Evolutionary conservation across 2,888 invertebrate genomes (phyloP).

Genomic region (Pristionchus entomophagus): DNA sequence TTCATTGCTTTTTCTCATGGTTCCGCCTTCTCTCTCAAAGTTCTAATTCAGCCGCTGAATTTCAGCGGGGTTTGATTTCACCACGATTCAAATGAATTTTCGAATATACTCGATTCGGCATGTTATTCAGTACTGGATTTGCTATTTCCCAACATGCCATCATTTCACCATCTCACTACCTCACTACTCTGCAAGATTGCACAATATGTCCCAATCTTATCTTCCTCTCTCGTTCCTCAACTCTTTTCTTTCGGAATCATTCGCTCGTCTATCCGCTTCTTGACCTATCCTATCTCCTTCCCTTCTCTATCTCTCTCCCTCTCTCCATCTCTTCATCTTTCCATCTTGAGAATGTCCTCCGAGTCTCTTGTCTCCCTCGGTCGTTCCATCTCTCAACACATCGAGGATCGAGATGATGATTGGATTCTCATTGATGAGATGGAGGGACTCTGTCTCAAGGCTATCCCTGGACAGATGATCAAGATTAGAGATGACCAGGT

Average conservation of each 20-base stretch:
- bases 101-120: too few species aligned
- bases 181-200: background rate
- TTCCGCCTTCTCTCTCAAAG: background rate
- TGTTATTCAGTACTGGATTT: background rate
- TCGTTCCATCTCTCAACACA: background rate
- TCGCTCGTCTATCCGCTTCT: background rate
- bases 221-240: background rate
- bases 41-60: background rate
- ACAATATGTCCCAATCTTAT: slow-evolving; percentile 1
- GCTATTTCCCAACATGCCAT: background rate
- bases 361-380: slow-evolving; percentile 19
- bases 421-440: slow-evolving; percentile 39
- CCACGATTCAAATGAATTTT: background rate
- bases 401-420: slow-evolving; percentile 38
- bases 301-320: background rate
- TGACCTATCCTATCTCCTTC: background rate
- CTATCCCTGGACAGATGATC: slow-evolving; percentile 61
- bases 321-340: background rate
- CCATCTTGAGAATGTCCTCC: slow-evolving; percentile 28
- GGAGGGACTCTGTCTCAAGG: slow-evolving; percentile 34
- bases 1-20: background rate
- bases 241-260: background rate
- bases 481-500: slow-evolving; percentile 65
- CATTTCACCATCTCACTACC: background rate
- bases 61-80: background rate